These are phyloP conservation scores for Morpho helenor DNA, from an alignment of 2,888 invertebrate genomes.

Conservation along the genomic window DNA sequence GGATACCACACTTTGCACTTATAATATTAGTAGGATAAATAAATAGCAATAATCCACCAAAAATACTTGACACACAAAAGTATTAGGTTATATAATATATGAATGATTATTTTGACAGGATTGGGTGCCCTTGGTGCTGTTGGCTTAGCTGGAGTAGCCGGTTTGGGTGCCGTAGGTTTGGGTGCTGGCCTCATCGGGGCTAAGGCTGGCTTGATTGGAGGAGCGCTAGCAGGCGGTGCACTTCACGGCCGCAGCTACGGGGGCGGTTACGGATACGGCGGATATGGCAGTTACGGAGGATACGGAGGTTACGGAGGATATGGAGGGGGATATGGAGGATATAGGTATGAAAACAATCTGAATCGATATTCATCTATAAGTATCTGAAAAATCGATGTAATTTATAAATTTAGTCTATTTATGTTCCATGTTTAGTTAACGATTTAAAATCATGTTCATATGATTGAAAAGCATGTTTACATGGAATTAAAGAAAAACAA, in stretches of 20 bases:
- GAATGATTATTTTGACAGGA: constrained; percentile 31
- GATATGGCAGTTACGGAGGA: constrained; percentile 38
- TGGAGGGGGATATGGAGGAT: constrained; percentile 34
- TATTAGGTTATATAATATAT: too few species aligned
- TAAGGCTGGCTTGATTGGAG: constrained; percentile 59
- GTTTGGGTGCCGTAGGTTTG: constrained; percentile 42
- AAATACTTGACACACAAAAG: too few species aligned
- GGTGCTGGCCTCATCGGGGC: constrained; percentile 56
- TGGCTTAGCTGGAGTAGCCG: constrained; percentile 41
- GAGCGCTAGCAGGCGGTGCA: constrained; percentile 50
- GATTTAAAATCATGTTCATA: too few species aligned
- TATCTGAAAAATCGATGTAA: too few species aligned
- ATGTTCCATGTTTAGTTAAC: too few species aligned
- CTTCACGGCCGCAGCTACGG: constrained; percentile 33
- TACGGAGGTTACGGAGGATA: constrained; percentile 42
- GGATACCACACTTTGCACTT: too few species aligned
- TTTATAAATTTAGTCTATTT: too few species aligned
- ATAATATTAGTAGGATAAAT: too few species aligned
- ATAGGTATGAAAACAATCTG: not conserved
- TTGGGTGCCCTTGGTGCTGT: constrained; percentile 38
- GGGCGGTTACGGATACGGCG: constrained; percentile 28
- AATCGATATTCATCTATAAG: too few species aligned
- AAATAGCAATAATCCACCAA: too few species aligned
- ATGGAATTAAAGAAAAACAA: too few species aligned
- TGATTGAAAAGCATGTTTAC: too few species aligned